Evolutionary conservation across 2,113 vertebrate species (phyloP).

Genomic region (Anas platyrhynchos): DNA sequence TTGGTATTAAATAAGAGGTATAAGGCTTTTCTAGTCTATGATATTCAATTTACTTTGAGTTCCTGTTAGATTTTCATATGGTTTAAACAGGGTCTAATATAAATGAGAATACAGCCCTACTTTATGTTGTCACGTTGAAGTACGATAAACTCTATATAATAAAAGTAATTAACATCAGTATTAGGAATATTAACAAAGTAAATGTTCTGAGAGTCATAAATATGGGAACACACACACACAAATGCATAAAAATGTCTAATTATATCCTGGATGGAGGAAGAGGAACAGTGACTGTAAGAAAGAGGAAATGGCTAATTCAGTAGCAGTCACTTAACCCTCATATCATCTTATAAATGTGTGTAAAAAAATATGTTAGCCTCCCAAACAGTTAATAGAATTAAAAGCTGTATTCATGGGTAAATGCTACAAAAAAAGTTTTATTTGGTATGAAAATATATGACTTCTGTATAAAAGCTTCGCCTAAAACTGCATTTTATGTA

Average conservation of each 20-base stretch:
- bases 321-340: not conserved
- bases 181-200: not conserved
- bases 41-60: not conserved
- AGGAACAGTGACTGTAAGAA: not conserved
- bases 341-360: not conserved
- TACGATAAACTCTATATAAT: not conserved
- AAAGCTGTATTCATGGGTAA: not conserved
- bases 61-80: not conserved
- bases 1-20: not conserved
- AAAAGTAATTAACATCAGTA: not conserved
- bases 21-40: not conserved
- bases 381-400: not conserved
- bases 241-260: not conserved
- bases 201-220: not conserved
- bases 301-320: not conserved
- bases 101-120: not conserved
- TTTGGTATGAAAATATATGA: not conserved
- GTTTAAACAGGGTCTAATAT: not conserved
- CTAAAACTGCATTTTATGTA: conserved; percentile 6
- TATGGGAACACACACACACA: not conserved
- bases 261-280: not conserved
- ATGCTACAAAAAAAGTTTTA: not conserved
- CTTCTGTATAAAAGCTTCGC: not conserved
- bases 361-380: not conserved
- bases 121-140: not conserved